These are phyloP conservation scores for Epizoanthus fatuus DNA, from an alignment of 92 coral and sea anemone species.

Conservation along the genomic window DNA sequence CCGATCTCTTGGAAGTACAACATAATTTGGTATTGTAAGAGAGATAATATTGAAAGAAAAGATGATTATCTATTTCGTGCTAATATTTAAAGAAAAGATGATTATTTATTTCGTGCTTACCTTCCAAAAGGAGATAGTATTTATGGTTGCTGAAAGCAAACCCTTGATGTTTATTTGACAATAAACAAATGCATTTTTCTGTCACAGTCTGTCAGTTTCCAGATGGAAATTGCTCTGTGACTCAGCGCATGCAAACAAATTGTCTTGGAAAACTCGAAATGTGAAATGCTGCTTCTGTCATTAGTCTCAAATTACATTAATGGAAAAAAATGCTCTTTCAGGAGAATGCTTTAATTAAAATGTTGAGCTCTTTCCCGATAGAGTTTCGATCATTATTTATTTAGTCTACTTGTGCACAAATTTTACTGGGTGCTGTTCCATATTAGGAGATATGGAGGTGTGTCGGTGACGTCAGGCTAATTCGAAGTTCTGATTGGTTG, in stretches of 20 bases:
- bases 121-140: not conserved
- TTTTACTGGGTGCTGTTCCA: conserved; percentile 45
- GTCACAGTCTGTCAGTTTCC: too few species aligned
- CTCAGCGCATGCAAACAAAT: too few species aligned
- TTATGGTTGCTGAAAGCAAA: not conserved
- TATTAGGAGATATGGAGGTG: conserved; percentile 74
- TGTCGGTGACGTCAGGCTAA: conserved; percentile 62
- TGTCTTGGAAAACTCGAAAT: too few species aligned
- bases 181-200: too few species aligned
- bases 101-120: not conserved
- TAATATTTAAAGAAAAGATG: not conserved
- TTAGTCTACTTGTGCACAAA: not conserved
- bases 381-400: conserved; percentile 13
- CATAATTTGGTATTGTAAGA: not conserved
- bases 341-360: conserved; percentile 2
- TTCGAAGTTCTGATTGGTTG: conserved; percentile 53
- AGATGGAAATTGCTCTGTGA: too few species aligned
- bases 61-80: not conserved
- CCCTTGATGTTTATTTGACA: not conserved
- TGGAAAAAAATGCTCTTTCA: not conserved
- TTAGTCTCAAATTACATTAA: not conserved
- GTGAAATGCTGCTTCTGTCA: not conserved
- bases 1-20: too few species aligned
- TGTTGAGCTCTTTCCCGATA: not conserved
- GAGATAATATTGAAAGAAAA: not conserved